Percentiles rank a stretch among this genome's conserved stretches.
Conservation (phyloP, 2,888 invertebrate genomes). For the Adelognathus sp. region DNA sequence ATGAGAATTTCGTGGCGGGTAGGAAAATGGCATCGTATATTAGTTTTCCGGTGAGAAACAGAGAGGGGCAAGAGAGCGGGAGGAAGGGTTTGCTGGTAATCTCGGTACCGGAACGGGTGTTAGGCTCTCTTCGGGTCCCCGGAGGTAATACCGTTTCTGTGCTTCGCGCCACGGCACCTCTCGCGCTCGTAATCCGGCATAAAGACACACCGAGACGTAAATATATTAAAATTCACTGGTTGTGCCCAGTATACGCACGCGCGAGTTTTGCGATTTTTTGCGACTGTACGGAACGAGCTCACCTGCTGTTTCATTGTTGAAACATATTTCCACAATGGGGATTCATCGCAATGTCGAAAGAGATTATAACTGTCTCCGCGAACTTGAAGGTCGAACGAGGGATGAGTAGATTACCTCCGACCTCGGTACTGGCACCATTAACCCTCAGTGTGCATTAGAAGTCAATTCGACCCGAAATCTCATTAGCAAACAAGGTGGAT, state of each 20-base stretch:
- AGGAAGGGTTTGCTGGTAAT: constrained; percentile 16
- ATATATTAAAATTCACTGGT: constrained; percentile 40
- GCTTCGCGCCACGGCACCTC: constrained; percentile 33
- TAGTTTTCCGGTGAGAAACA: constrained; percentile 27
- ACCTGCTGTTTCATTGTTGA: neutral
- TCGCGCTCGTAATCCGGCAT: constrained; percentile 22
- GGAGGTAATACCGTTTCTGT: constrained; percentile 45
- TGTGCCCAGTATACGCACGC: neutral
- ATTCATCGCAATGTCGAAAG: neutral
- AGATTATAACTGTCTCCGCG: neutral
- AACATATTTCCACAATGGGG: neutral
- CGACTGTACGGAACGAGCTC: no score
- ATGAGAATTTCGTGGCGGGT: constrained; percentile 39
- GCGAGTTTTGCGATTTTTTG: neutral
- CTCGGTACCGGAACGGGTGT: constrained; percentile 9
- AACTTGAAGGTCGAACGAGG: neutral
- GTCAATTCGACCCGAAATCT: no score
- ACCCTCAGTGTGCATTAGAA: no score
- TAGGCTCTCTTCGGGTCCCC: constrained; percentile 5
- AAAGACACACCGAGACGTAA: constrained; percentile 43
- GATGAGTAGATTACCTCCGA: no score
- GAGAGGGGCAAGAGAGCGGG: no score
- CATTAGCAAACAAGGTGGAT: no score
- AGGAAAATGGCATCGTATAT: constrained; percentile 54
- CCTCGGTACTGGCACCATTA: no score